These are phyloP conservation scores for Percopsis transmontana DNA, from an alignment of 2,113 vertebrate species.

Conservation along the genomic window DNA sequence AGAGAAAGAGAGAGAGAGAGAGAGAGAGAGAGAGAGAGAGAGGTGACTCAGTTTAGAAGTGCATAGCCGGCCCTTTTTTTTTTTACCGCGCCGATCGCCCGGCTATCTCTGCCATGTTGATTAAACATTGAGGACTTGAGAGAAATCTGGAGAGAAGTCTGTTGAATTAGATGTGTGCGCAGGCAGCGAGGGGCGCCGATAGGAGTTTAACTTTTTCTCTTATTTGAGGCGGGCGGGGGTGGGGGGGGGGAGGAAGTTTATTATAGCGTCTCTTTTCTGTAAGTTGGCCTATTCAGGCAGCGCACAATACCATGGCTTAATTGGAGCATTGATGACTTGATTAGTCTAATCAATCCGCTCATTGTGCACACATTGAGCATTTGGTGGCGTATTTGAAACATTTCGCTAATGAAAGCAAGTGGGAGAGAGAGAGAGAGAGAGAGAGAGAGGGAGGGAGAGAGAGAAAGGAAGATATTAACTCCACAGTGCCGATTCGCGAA, in stretches of 20 bases:
- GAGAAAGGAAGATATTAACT: constrained; percentile 11
- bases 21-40: constrained; percentile 5
- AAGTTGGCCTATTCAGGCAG: background rate
- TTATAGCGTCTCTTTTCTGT: constrained; percentile 11
- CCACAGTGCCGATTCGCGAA: constrained; percentile 12
- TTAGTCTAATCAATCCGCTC: constrained; percentile 48
- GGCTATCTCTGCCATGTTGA: constrained; percentile 24
- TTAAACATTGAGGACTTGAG: constrained; percentile 31
- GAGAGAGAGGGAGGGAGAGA: background rate
- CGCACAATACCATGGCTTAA: constrained; percentile 28
- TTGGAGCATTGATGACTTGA: constrained; percentile 33
- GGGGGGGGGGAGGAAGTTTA: background rate
- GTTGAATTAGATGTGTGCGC: constrained; percentile 18
- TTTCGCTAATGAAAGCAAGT: constrained; percentile 2
- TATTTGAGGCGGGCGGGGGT: constrained; percentile 25
- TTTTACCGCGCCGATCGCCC: constrained; percentile 29
- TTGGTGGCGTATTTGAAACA: constrained; percentile 15
- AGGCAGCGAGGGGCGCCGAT: constrained; percentile 14
- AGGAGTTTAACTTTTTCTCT: constrained; percentile 22
- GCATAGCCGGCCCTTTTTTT: constrained; percentile 20
- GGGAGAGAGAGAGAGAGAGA: background rate
- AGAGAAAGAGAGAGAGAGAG: constrained; percentile 7
- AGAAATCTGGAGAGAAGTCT: constrained; percentile 10
- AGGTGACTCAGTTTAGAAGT: constrained; percentile 27
- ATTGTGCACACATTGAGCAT: constrained; percentile 11